phyloP scores from a whole-genome alignment of 2,113 vertebrate species.

The Nesogale talazaci region DNA sequence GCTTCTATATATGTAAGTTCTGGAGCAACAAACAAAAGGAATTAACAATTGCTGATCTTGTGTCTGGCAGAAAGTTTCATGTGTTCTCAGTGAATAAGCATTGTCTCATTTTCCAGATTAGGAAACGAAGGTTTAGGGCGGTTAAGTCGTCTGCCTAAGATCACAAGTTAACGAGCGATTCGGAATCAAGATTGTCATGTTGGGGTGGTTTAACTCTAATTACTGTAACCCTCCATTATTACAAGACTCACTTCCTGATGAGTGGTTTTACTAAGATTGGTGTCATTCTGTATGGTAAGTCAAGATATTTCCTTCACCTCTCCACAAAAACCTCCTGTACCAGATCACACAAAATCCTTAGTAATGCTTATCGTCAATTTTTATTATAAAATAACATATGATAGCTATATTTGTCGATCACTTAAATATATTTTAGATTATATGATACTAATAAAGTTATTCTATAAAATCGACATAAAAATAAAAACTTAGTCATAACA shows the following conservation, averaged over 20 bases:
- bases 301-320: too few species aligned
- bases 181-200: background rate
- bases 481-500: too few species aligned
- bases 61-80: background rate
- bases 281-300: too few species aligned
- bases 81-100: background rate
- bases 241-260: background rate
- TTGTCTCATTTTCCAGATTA: conserved; percentile 8
- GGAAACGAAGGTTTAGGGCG: background rate
- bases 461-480: too few species aligned
- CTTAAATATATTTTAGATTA: too few species aligned
- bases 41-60: background rate
- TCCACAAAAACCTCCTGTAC: too few species aligned
- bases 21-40: background rate
- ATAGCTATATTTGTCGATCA: too few species aligned
- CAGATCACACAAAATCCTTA: too few species aligned
- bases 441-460: too few species aligned
- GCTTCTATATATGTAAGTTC: background rate
- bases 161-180: background rate
- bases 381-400: too few species aligned
- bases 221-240: background rate
- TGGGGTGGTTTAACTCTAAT: conserved; percentile 8
- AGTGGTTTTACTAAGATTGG: too few species aligned
- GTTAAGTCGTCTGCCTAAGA: background rate
- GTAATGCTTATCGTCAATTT: too few species aligned